These are phyloP conservation scores for Spodoptera frugiperda DNA, from an alignment of 1,140 invertebrate species.

Conservation along the genomic window DNA sequence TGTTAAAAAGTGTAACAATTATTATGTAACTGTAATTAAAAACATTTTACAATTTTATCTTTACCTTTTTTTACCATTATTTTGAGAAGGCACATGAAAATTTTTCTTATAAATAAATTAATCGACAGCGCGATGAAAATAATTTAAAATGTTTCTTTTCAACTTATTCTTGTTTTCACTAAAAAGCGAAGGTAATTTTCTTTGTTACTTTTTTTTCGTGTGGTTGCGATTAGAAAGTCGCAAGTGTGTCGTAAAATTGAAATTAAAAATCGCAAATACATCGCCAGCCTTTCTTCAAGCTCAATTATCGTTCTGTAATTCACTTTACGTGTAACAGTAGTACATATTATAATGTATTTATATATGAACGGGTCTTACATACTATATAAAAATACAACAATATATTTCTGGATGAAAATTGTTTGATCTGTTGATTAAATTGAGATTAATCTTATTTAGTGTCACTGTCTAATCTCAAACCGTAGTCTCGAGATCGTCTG, in stretches of 20 bases:
- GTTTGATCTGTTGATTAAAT: conserved; percentile 55
- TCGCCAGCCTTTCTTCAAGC: conserved; percentile 51
- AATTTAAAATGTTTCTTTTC: conserved; percentile 17
- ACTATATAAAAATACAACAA: conserved; percentile 83
- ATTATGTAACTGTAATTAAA: conserved; percentile 74
- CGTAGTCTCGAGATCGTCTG: background rate
- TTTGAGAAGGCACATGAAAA: conserved; percentile 85
- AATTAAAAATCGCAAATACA: conserved; percentile 43
- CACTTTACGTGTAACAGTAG: conserved; percentile 54
- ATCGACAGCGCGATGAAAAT: conserved; percentile 57
- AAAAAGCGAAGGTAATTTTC: conserved; percentile 51
- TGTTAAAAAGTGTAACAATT: conserved; percentile 74
- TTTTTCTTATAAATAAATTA: conserved; percentile 78
- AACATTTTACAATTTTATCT: conserved; percentile 73
- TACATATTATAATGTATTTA: conserved; percentile 47
- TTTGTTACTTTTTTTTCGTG: conserved; percentile 1
- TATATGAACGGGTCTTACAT: conserved; percentile 72
- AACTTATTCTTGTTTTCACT: conserved; percentile 41
- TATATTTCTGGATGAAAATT: conserved; percentile 64
- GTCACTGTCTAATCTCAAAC: too few species aligned
- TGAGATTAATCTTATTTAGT: background rate
- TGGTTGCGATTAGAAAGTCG: conserved; percentile 31
- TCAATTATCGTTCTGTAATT: conserved; percentile 49
- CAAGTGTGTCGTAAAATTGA: conserved; percentile 29
- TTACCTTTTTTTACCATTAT: conserved; percentile 70